Evolutionary conservation across 2,797 vertebrate genomes (phyloP).

Genomic region (Coregonus sp.): DNA sequence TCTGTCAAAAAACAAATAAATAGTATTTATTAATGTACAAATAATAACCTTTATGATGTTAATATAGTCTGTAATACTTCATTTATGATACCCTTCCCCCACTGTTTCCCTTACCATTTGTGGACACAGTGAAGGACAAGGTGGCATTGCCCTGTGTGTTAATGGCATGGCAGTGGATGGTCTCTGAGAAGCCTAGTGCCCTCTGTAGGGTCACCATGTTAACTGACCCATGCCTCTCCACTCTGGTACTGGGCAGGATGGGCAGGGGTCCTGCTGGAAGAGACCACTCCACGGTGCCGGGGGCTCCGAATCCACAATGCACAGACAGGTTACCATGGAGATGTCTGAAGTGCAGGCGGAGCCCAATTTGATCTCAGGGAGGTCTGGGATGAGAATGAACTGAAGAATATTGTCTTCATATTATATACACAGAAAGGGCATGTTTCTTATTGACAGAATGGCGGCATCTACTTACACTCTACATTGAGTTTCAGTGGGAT

Average conservation of each 20-base stretch:
- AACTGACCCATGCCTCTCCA: conserved; percentile 42
- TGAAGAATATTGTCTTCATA: no score
- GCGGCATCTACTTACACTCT: conserved; percentile 55
- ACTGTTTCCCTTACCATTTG: conserved; percentile 41
- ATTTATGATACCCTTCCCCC: no score
- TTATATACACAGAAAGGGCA: no score
- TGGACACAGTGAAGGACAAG: conserved; percentile 37
- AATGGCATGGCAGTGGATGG: conserved; percentile 60
- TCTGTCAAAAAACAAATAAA: conserved; percentile 52
- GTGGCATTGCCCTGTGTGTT: conserved; percentile 57
- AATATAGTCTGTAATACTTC: no score
- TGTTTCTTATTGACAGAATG: no score
- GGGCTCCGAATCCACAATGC: conserved; percentile 66
- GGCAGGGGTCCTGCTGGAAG: conserved; percentile 38
- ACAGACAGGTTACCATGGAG: conserved; percentile 53
- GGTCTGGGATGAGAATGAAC: conserved; percentile 52
- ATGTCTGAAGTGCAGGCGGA: conserved; percentile 58
- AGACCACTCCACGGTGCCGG: conserved; percentile 53
- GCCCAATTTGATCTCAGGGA: conserved; percentile 58
- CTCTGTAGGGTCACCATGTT: conserved; percentile 46
- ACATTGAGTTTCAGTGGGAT: conserved; percentile 45
- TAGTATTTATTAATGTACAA: no score
- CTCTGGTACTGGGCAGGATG: conserved; percentile 25
- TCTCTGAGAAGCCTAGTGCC: conserved; percentile 26
- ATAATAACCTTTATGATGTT: no score